These are phyloP conservation scores for Aphaenogaster ashmeadi DNA, from an alignment of 1,140 invertebrate species.

Conservation along the genomic window DNA sequence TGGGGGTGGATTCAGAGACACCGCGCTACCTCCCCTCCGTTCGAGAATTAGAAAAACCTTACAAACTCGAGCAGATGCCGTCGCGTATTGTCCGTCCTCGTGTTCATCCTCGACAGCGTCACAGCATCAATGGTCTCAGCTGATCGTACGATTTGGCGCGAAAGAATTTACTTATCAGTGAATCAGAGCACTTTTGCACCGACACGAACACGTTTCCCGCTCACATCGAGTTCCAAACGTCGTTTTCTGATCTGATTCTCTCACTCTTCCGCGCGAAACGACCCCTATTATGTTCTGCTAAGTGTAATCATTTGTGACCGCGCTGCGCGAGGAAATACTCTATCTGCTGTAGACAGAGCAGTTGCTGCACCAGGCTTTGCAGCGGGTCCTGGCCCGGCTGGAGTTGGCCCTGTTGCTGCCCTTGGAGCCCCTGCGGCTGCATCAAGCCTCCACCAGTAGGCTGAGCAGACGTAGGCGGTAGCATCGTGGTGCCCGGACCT, in stretches of 20 bases:
- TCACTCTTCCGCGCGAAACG: constrained; percentile 2
- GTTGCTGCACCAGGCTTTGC: constrained; percentile 85
- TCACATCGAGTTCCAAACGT: constrained; percentile 35
- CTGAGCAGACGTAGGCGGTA: constrained; percentile 76
- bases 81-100: constrained; percentile 1
- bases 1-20: constrained; percentile 39
- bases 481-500: constrained; percentile 67
- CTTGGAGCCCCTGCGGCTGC: constrained; percentile 76
- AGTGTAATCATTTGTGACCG: constrained; percentile 78
- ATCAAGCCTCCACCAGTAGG: constrained; percentile 80
- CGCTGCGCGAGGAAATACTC: constrained; percentile 84
- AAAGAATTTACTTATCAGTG: not conserved
- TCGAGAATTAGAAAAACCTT: constrained; percentile 42
- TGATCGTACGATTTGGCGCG: constrained; percentile 15
- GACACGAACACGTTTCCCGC: constrained; percentile 43
- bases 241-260: not conserved
- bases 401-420: constrained; percentile 76
- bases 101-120: constrained; percentile 36
- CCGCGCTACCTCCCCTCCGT: constrained; percentile 53
- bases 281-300: constrained; percentile 40
- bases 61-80: constrained; percentile 51
- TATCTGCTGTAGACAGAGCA: constrained; percentile 82
- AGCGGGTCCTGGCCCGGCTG: constrained; percentile 83
- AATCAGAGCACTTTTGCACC: constrained; percentile 34
- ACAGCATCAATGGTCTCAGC: constrained; percentile 17